These are phyloP conservation scores for Cirrhinus molitorella DNA, from an alignment of 2,797 vertebrate genomes.

Conservation along the genomic window DNA sequence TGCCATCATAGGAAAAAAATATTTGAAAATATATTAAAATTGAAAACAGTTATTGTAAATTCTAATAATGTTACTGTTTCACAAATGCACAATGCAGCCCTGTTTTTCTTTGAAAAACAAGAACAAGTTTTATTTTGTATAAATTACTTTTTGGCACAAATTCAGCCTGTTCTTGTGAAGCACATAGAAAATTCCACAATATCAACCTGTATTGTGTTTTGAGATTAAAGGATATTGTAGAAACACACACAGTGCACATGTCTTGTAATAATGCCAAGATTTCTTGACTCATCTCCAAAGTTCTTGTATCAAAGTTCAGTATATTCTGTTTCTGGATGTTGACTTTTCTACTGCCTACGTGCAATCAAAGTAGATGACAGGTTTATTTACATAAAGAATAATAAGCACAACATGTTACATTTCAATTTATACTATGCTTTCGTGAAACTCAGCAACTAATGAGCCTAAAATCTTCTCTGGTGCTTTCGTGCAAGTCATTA, in stretches of 20 bases:
- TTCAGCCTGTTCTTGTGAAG: background rate
- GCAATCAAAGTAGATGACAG: slow-evolving; percentile 43
- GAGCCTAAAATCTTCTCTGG: background rate
- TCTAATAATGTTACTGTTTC: background rate
- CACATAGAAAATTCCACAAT: no score
- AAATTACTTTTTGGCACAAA: background rate
- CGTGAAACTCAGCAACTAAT: background rate
- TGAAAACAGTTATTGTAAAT: background rate
- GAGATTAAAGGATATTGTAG: background rate
- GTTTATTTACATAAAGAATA: background rate
- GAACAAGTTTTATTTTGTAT: background rate
- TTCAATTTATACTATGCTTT: background rate
- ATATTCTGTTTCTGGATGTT: slow-evolving; percentile 49
- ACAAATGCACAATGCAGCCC: no score
- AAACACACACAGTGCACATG: background rate
- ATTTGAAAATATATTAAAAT: background rate
- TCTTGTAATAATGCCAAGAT: slow-evolving; percentile 18
- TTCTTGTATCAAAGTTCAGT: slow-evolving; percentile 45
- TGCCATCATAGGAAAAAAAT: background rate
- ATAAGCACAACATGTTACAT: background rate
- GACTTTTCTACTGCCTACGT: slow-evolving; percentile 33
- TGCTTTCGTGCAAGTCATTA: slow-evolving; percentile 56
- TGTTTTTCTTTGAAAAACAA: no score
- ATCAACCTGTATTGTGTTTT: background rate
- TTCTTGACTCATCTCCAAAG: slow-evolving; percentile 23